phyloP scores from a whole-genome alignment of 2,797 vertebrate species.

The Enteromius unitaeniatus region DNA sequence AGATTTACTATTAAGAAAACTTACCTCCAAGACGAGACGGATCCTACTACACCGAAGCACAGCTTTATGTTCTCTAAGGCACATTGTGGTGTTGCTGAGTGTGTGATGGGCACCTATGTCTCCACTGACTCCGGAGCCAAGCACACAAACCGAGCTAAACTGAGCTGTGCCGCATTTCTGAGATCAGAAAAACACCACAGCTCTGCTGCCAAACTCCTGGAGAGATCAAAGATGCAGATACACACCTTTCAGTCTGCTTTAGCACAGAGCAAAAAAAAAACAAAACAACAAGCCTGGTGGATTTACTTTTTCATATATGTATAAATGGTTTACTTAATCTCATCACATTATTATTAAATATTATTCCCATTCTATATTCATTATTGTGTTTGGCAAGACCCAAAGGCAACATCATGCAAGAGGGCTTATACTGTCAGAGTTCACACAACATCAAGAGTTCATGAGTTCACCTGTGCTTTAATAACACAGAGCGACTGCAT shows the following conservation, averaged over 20 bases:
- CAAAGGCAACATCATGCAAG: background rate
- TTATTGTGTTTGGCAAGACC: background rate
- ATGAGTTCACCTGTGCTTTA: background rate
- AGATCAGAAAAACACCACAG: conserved; percentile 54
- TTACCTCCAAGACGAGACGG: background rate
- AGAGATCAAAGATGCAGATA: conserved; percentile 1
- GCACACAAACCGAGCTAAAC: conserved; percentile 23
- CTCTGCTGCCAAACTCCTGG: conserved; percentile 29
- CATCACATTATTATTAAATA: background rate
- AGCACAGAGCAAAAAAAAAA: background rate
- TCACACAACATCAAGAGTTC: conserved; percentile 1
- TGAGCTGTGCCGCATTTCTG: conserved; percentile 45
- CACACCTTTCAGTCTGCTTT: background rate
- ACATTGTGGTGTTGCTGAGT: conserved; percentile 33
- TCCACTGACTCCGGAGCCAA: conserved; percentile 58
- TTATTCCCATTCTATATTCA: background rate
- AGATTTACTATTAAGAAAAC: background rate
- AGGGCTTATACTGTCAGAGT: background rate
- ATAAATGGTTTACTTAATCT: background rate
- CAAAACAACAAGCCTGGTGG: background rate
- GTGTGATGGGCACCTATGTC: conserved; percentile 49
- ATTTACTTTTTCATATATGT: background rate
- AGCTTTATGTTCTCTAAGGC: conserved; percentile 20
- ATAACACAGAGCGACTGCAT: conserved; percentile 24
- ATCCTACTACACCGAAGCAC: background rate